A percentile compares a stretch with the other conserved stretches of the same genome.
These are phyloP conservation scores for Diachasmimorpha longicaudata DNA, from an alignment of 1,140 invertebrate genomes.

Conservation along the genomic window DNA sequence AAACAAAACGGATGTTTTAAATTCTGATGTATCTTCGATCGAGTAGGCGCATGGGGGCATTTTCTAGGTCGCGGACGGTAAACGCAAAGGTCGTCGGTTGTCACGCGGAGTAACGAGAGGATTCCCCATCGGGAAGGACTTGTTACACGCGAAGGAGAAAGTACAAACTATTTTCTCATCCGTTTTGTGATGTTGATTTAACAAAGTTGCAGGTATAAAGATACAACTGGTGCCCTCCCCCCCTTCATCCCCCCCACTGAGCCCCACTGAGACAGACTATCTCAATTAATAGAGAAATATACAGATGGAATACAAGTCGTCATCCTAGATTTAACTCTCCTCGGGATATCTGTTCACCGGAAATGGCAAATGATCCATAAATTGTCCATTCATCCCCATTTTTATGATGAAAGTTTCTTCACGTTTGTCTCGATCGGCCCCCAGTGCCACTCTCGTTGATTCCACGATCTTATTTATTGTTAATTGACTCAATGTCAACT, in stretches of 20 bases:
- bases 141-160: constrained; percentile 33
- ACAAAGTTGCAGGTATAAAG: neutral
- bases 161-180: constrained; percentile 14
- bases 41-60: constrained; percentile 7
- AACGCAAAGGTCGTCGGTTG: constrained; percentile 30
- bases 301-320: neutral
- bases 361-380: constrained; percentile 33
- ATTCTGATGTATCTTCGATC: neutral
- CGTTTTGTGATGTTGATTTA: neutral
- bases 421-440: neutral
- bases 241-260: too few species aligned
- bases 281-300: constrained; percentile 23
- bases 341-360: constrained; percentile 20
- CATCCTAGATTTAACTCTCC: neutral
- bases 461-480: constrained; percentile 31
- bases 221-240: neutral
- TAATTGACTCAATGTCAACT: constrained; percentile 33
- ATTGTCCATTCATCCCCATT: constrained; percentile 27
- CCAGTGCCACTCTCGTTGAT: neutral
- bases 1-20: neutral
- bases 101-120: constrained; percentile 27
- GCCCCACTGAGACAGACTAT: neutral
- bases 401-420: constrained; percentile 6
- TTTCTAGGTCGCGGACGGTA: constrained; percentile 26
- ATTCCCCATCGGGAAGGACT: constrained; percentile 22